Conservation (phyloP, 2,797 vertebrate genomes). For the Chloroceryle inda region DNA sequence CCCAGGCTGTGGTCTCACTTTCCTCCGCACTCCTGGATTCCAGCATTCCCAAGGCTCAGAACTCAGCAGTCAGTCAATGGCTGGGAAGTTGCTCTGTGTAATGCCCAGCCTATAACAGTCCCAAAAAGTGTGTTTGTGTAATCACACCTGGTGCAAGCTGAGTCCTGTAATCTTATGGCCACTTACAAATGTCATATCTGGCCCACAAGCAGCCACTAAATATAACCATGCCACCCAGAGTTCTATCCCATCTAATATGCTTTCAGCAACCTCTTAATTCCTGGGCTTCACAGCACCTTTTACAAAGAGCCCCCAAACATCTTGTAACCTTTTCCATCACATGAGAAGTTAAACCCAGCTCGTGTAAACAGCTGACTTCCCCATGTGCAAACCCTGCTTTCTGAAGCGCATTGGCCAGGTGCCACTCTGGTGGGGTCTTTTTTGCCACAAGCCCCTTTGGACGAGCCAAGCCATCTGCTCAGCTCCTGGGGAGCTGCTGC, state of each 20-base stretch:
- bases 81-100: not conserved
- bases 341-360: not conserved
- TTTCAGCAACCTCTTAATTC: not conserved
- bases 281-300: not conserved
- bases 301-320: not conserved
- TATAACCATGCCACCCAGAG: not conserved
- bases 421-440: not conserved
- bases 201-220: not conserved
- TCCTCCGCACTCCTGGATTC: not conserved
- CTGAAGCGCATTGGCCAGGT: not conserved
- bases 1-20: not conserved
- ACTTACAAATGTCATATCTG: not conserved
- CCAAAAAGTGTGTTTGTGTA: rapidly evolving
- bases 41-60: not conserved
- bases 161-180: not conserved
- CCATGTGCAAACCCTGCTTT: not conserved
- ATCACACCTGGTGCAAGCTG: not conserved
- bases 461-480: not conserved
- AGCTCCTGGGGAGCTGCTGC: not conserved
- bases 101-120: not conserved
- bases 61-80: not conserved
- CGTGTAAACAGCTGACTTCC: not conserved
- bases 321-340: not conserved
- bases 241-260: not conserved
- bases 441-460: not conserved